These are phyloP conservation scores for Xiphias gladius DNA, from an alignment of 2,113 vertebrate genomes.

Conservation along the genomic window DNA sequence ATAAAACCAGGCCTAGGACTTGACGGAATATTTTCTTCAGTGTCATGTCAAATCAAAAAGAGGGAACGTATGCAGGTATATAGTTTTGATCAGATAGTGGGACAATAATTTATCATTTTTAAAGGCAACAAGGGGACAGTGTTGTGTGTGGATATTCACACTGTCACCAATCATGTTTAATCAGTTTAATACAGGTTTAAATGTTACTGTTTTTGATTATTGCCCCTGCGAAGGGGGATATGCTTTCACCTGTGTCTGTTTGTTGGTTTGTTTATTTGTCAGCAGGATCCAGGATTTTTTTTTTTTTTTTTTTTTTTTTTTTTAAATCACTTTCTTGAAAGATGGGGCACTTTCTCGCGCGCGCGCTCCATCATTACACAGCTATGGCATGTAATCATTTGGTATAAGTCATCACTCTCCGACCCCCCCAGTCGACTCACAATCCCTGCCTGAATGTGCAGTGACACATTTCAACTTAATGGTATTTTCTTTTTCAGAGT, in stretches of 20 bases:
- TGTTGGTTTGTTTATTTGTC: too few relatives aligned
- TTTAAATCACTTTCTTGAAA: too few relatives aligned
- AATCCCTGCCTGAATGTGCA: conserved; percentile 50
- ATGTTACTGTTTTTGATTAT: neutral
- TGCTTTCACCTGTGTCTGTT: too few relatives aligned
- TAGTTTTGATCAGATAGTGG: too few relatives aligned
- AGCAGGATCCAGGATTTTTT: too few relatives aligned
- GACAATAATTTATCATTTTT: too few relatives aligned
- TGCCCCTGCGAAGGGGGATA: too few relatives aligned
- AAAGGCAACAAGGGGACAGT: neutral
- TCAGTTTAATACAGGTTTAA: neutral
- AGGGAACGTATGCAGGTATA: neutral
- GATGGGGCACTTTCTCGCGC: neutral
- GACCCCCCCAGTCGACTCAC: conserved; percentile 30
- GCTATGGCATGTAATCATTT: conserved; percentile 68
- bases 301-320: too few relatives aligned
- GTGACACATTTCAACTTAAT: conserved; percentile 74
- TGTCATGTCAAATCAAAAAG: conserved; percentile 1
- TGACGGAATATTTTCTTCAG: neutral
- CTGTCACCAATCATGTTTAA: neutral
- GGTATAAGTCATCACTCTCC: conserved; percentile 70
- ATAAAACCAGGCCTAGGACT: neutral
- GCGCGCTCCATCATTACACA: conserved; percentile 60
- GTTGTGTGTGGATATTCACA: neutral
- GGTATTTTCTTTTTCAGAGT: conserved; percentile 51